Evolutionary conservation across 2,797 vertebrate genomes (phyloP).

Genomic region (Etheostoma nigrum): DNA sequence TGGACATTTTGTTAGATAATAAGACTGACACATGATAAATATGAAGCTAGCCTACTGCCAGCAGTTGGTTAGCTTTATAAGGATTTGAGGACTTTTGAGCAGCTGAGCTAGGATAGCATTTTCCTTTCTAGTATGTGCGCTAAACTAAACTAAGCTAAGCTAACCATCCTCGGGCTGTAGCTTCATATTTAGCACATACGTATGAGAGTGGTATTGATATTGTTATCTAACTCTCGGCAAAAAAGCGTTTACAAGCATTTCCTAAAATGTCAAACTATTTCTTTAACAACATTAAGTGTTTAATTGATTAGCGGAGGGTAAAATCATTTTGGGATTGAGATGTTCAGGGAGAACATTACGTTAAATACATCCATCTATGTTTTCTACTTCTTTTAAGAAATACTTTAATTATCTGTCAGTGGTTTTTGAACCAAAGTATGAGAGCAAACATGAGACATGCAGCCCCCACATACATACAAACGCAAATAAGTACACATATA

Average conservation of each 20-base stretch:
- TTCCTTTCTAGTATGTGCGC: no score
- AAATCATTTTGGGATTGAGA: not conserved
- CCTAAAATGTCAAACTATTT: not conserved
- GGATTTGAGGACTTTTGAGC: no score
- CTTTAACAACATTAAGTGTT: not conserved
- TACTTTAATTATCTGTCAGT: not conserved
- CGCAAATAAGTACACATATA: not conserved
- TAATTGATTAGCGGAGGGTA: not conserved
- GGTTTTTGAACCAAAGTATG: not conserved
- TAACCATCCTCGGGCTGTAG: not conserved
- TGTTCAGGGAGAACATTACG: not conserved
- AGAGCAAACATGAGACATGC: not conserved
- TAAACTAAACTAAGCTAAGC: not conserved
- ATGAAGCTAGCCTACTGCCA: not conserved
- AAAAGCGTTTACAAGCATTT: not conserved
- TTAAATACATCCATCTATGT: not conserved
- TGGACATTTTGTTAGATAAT: not conserved
- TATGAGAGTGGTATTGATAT: not conserved
- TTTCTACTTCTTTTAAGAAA: not conserved
- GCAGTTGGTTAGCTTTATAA: not conserved
- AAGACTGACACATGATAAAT: not conserved
- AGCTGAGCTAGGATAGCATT: no score
- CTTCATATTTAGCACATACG: not conserved
- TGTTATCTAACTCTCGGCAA: not conserved
- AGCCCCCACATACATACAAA: not conserved